Evolutionary conservation across 53 echinoderm and acorn worm species (phyloP).

Genomic region (Astropecten irregularis): DNA sequence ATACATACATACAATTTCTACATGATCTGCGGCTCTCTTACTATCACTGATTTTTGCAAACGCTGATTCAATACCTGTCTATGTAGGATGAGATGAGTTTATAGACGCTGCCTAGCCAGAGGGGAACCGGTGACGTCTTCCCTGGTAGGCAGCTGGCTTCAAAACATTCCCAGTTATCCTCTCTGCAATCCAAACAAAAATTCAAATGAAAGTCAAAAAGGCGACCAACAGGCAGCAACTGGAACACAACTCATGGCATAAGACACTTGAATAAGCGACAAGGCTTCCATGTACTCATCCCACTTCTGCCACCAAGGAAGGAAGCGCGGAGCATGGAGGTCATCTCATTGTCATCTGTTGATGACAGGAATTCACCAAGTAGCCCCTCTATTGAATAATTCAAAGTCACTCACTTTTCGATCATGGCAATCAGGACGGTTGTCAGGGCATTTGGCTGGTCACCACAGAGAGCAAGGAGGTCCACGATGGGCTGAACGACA

Average conservation of each 20-base stretch:
- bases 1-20: too few relatives aligned
- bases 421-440: conserved; percentile 79
- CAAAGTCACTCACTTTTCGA: conserved; percentile 75
- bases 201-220: not conserved
- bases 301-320: too few relatives aligned
- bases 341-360: conserved; percentile 1
- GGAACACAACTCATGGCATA: too few relatives aligned
- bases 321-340: not conserved
- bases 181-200: conserved; percentile 12
- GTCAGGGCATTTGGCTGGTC: conserved; percentile 79
- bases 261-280: too few relatives aligned
- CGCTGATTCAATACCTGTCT: conserved; percentile 68
- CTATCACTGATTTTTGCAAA: too few relatives aligned
- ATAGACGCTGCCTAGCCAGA: conserved; percentile 69
- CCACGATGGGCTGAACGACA: conserved; percentile 68
- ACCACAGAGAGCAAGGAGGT: conserved; percentile 73
- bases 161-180: conserved; percentile 79
- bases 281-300: too few relatives aligned
- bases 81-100: conserved; percentile 55
- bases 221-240: not conserved
- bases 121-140: conserved; percentile 63
- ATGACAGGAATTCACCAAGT: too few relatives aligned
- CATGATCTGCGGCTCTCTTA: too few relatives aligned
- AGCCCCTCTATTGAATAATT: too few relatives aligned
- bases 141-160: conserved; percentile 70